These are phyloP conservation scores for Papilio helenus DNA, from an alignment of 1,140 invertebrate species.

Conservation along the genomic window DNA sequence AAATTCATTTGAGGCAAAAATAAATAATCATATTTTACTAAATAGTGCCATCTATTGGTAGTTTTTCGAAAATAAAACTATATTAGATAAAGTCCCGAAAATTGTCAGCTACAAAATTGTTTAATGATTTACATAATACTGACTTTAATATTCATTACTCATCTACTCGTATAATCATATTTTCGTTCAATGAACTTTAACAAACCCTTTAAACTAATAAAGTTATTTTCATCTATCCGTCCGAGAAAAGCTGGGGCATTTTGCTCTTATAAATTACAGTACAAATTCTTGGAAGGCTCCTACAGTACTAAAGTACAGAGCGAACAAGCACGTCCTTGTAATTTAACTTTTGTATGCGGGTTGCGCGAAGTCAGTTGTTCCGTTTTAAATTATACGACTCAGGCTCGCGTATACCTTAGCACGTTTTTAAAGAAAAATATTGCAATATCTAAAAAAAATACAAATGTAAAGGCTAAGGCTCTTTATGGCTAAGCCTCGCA, in stretches of 20 bases:
- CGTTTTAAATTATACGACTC: constrained; percentile 19
- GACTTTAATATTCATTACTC: no score
- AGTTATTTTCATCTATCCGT: not conserved
- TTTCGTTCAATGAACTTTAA: not conserved
- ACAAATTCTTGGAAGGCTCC: not conserved
- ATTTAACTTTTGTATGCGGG: constrained; percentile 21
- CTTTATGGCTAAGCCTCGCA: no score
- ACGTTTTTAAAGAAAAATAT: not conserved
- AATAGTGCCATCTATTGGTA: not conserved
- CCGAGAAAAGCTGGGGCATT: not conserved
- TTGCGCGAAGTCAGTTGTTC: constrained; percentile 7
- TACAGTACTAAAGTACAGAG: constrained; percentile 6
- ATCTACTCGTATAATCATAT: no score
- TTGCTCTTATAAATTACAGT: constrained; percentile 15
- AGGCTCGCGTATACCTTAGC: not conserved
- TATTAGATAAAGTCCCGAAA: not conserved
- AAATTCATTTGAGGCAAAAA: no score
- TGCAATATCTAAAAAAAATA: not conserved
- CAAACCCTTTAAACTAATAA: not conserved
- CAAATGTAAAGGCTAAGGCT: no score
- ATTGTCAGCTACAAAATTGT: no score
- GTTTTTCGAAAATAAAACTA: not conserved
- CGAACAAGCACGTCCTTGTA: constrained; percentile 14
- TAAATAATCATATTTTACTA: no score
- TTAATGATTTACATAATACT: no score